These are phyloP conservation scores for Centroberyx gerrardi DNA, from an alignment of 2,797 vertebrate species.

Conservation along the genomic window DNA sequence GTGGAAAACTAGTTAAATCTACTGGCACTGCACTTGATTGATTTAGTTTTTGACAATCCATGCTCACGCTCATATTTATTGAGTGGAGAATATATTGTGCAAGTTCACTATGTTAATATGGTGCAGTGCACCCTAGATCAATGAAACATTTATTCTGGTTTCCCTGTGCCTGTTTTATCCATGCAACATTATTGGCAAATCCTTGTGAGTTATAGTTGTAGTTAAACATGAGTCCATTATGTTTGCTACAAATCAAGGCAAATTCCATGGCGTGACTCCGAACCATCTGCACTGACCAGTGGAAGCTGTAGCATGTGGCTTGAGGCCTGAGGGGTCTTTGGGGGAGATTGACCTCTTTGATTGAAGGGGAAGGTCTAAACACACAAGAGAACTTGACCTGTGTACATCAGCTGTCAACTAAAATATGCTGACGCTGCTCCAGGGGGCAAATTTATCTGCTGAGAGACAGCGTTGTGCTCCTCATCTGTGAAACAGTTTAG, in stretches of 20 bases:
- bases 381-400: constrained; percentile 65
- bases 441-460: constrained; percentile 54
- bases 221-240: not conserved
- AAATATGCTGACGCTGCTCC: constrained; percentile 63
- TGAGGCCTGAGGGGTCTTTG: constrained; percentile 39
- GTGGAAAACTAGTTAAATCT: constrained; percentile 27
- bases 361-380: constrained; percentile 37
- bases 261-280: constrained; percentile 26
- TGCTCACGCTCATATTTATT: not conserved
- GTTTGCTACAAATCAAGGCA: not conserved
- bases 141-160: not conserved
- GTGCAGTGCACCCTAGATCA: not conserved
- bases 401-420: constrained; percentile 54
- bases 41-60: not conserved
- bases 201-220: not conserved
- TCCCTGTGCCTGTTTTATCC: constrained; percentile 3
- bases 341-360: constrained; percentile 41
- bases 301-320: constrained; percentile 34
- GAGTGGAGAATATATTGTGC: not conserved
- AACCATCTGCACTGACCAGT: constrained; percentile 32
- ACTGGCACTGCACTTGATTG: constrained; percentile 21
- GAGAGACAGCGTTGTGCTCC: constrained; percentile 44
- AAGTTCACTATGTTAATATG: not conserved
- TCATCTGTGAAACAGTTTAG: constrained; percentile 77
- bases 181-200: constrained; percentile 2